These are phyloP conservation scores for Anabas testudineus DNA, from an alignment of 2,797 vertebrate species.

Conservation along the genomic window DNA sequence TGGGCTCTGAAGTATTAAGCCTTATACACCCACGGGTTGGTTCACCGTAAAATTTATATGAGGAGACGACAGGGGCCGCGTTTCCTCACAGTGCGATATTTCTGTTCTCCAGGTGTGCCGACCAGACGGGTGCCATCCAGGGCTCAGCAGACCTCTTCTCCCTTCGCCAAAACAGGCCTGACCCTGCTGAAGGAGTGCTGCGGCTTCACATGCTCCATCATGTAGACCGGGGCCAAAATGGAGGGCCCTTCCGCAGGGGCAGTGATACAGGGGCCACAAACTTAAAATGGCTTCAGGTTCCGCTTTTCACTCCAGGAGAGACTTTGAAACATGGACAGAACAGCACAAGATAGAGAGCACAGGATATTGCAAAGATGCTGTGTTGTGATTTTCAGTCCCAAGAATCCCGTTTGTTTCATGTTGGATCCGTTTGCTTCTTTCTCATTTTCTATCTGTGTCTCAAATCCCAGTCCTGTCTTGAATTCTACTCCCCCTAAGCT, in stretches of 20 bases:
- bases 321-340: conserved; percentile 39
- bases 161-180: conserved; percentile 88
- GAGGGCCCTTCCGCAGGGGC: not conserved
- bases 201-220: conserved; percentile 91
- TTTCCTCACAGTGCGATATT: not conserved
- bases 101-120: conserved; percentile 65
- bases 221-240: conserved; percentile 77
- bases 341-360: conserved; percentile 1
- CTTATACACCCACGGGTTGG: not conserved
- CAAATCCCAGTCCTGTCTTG: not conserved
- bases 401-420: conserved; percentile 4
- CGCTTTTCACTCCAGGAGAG: conserved; percentile 42
- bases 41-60: not conserved
- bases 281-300: conserved; percentile 43
- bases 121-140: conserved; percentile 78
- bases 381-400: conserved; percentile 19
- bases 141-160: conserved; percentile 83
- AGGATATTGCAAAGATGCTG: conserved; percentile 3
- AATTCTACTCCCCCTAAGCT: not conserved
- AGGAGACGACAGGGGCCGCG: not conserved
- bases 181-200: conserved; percentile 92
- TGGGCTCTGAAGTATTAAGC: conserved; percentile 11
- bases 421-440: conserved; percentile 10
- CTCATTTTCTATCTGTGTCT: not conserved
- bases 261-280: conserved; percentile 18